Percentiles rank a stretch among this genome's conserved stretches.
Evolutionary conservation across 53 echinoderm and acorn worm genomes (phyloP).

Genomic region (Echinarachnius parma): DNA sequence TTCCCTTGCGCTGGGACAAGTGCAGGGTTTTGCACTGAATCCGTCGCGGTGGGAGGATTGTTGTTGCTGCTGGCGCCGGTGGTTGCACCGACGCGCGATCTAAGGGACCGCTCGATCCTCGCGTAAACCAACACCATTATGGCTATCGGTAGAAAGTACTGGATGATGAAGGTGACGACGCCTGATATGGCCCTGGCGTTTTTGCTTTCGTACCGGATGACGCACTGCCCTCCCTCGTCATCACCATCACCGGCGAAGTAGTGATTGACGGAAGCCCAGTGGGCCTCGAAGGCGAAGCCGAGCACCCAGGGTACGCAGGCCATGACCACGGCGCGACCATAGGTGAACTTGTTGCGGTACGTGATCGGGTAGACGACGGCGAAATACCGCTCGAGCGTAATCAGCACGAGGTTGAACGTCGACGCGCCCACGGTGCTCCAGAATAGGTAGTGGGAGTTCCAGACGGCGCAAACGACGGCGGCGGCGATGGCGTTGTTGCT

Average conservation of each 20-base stretch:
- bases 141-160: slow-evolving; percentile 1
- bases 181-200: not conserved
- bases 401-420: slow-evolving; percentile 48
- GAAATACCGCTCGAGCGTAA: slow-evolving; percentile 60
- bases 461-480: slow-evolving; percentile 45
- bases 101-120: slow-evolving; percentile 22
- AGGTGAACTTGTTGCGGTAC: slow-evolving; percentile 30
- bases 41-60: no score
- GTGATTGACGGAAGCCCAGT: slow-evolving; percentile 39
- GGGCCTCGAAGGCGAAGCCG: slow-evolving; percentile 10
- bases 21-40: no score
- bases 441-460: slow-evolving; percentile 58
- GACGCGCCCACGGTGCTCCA: slow-evolving; percentile 58
- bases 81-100: not conserved
- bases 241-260: no score
- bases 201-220: not conserved
- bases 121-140: slow-evolving; percentile 17
- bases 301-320: slow-evolving; percentile 10
- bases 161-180: not conserved
- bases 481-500: not conserved
- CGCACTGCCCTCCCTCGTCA: not conserved
- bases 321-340: not conserved
- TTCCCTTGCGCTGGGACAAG: no score
- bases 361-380: slow-evolving; percentile 53
- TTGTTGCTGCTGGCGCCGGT: not conserved